These are phyloP conservation scores for Eupithecia tripunctaria DNA, from an alignment of 2,888 invertebrate genomes.

Conservation along the genomic window DNA sequence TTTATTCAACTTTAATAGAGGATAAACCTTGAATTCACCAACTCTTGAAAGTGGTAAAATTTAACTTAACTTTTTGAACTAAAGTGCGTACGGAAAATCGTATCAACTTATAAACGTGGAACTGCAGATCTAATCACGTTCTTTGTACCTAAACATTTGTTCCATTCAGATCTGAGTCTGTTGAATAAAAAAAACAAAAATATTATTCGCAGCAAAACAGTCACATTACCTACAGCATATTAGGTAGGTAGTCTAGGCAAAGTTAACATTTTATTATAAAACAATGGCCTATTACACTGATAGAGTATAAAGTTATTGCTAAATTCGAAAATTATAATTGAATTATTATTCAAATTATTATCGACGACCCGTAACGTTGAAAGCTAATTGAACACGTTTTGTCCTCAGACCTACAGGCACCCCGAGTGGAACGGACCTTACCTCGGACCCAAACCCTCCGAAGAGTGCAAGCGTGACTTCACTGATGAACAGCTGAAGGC, in stretches of 20 bases:
- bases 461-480: constrained; percentile 97
- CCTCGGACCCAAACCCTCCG: constrained; percentile 97
- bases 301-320: too few relatives aligned
- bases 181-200: too few relatives aligned
- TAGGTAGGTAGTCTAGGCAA: too few relatives aligned
- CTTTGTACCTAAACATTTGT: neutral
- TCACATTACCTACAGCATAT: too few relatives aligned
- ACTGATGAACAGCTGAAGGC: constrained; percentile 95
- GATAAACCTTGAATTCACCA: neutral
- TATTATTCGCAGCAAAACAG: too few relatives aligned
- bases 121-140: neutral
- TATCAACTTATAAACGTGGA: neutral
- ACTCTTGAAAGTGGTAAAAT: too few relatives aligned
- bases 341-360: too few relatives aligned
- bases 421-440: constrained; percentile 93
- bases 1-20: neutral
- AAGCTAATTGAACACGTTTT: constrained; percentile 38
- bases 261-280: too few relatives aligned
- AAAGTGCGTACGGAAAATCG: neutral
- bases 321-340: too few relatives aligned
- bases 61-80: neutral
- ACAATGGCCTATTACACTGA: too few relatives aligned
- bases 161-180: neutral
- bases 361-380: neutral
- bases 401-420: constrained; percentile 91